Base-by-base conservation (phyloP, 2,113 vertebrate species). In the Elephantulus edwardii region DNA sequence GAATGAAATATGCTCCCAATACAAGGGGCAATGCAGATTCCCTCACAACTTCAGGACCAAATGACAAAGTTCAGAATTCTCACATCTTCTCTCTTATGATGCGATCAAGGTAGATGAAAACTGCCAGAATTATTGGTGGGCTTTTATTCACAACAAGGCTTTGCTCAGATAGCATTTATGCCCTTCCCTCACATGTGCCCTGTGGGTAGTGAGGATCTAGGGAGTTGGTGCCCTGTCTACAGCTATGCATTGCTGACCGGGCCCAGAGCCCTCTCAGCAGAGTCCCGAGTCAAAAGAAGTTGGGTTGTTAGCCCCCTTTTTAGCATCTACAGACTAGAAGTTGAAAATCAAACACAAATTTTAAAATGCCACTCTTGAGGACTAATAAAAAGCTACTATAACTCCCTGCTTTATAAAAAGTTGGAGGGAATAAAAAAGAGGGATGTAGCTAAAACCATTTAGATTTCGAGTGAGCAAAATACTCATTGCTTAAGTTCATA, bases 171-270 rank as follows among this genome's bases (percentile, higher is more conserved):
- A 88, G 68, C 38, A 70, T 77, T 11, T 28, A 22, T 58, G 74
- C 38, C 0, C 4, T 40, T 68, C 80, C 44, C 58, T 68, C 56
- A 82, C 68, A 66, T 92, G 79, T 86, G 46, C 92, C 93, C 68
- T 6, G 28, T 17, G 81, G 90, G 85, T 90, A 95, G 95, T 91
- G 93, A 94, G 86, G 95, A 92, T 90, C 89, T 80, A 89, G 90
- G 77, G 86, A 89, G 70, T 83, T 89, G 81, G 4, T 33, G 5
- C 8, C 85, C 91, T 83, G 70, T 89, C 79, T 66, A 58, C 52
- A 5, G 20, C 2, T 92, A 86, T 82, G 13, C 48, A 62, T 88
- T 95, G 89, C 85, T 93, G 90, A 93, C 80, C 90, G 19, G 71
- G 52, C 83, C 92, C 90, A 82, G 14, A 92, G 70, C 46, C 19